Percentiles rank a stretch among this genome's conserved stretches.
These are phyloP conservation scores for Watsonalla cultraria DNA, from an alignment of 2,888 invertebrate genomes.

Conservation along the genomic window DNA sequence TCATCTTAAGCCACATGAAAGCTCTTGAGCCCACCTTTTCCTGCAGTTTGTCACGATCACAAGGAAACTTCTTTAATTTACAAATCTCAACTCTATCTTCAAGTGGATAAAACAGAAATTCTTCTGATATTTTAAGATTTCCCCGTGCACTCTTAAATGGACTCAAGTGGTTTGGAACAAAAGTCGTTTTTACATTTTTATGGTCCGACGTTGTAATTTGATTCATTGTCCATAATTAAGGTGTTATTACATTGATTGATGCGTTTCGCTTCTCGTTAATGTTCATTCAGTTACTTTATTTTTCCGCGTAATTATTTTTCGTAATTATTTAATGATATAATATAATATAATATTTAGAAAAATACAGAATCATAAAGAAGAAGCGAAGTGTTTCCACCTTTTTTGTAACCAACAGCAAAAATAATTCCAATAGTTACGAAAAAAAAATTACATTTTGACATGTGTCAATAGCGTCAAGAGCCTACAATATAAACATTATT, in stretches of 20 bases:
- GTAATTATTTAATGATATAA: too few species aligned
- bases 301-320: too few species aligned
- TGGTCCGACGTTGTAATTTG: constrained; percentile 16
- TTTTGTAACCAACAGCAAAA: too few species aligned
- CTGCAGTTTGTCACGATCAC: constrained; percentile 37
- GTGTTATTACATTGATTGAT: not conserved
- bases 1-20: constrained; percentile 14
- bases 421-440: too few species aligned
- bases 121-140: not conserved
- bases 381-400: too few species aligned
- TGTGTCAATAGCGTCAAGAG: too few species aligned
- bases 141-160: constrained; percentile 4
- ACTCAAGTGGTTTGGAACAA: constrained; percentile 11
- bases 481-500: too few species aligned
- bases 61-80: constrained; percentile 20
- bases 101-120: constrained; percentile 13
- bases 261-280: not conserved
- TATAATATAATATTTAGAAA: too few species aligned
- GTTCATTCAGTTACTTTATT: not conserved
- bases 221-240: constrained; percentile 4
- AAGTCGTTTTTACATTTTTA: constrained; percentile 7
- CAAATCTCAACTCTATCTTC: constrained; percentile 16
- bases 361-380: too few species aligned
- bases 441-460: too few species aligned
- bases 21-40: constrained; percentile 29